Percentiles rank a stretch among this genome's conserved stretches.
These are phyloP conservation scores for Microctonus hyperodae DNA, from an alignment of 2,888 invertebrate genomes.

Conservation along the genomic window DNA sequence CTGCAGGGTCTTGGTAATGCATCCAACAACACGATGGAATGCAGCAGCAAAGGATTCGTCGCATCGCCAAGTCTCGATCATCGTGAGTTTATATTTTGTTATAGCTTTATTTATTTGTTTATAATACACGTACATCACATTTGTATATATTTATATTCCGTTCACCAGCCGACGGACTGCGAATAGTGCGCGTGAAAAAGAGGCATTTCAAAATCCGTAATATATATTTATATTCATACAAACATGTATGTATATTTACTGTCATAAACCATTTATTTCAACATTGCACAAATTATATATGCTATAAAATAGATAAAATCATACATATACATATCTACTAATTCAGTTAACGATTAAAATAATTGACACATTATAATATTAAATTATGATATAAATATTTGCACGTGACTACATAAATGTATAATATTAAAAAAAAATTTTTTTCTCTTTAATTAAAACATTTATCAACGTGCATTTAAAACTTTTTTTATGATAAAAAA, in stretches of 20 bases:
- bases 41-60: slow-evolving; percentile 56
- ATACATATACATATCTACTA: neutral
- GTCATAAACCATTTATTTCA: neutral
- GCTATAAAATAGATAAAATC: neutral
- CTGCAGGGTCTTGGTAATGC: slow-evolving; percentile 60
- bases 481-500: too few species aligned
- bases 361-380: neutral
- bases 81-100: slow-evolving; percentile 48
- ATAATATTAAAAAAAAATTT: neutral
- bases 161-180: slow-evolving; percentile 8
- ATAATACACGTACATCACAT: slow-evolving; percentile 3
- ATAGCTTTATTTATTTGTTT: slow-evolving; percentile 10
- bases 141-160: neutral
- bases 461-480: too few species aligned
- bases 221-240: neutral
- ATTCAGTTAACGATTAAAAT: neutral
- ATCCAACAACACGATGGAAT: slow-evolving; percentile 54
- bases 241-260: neutral
- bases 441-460: neutral
- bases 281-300: neutral
- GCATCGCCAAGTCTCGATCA: slow-evolving; percentile 52
- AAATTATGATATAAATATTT: neutral
- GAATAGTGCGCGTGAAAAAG: neutral
- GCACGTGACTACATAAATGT: neutral
- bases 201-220: neutral